Conservation (phyloP, 2,888 invertebrate species). For the Drosophila leonis region DNA sequence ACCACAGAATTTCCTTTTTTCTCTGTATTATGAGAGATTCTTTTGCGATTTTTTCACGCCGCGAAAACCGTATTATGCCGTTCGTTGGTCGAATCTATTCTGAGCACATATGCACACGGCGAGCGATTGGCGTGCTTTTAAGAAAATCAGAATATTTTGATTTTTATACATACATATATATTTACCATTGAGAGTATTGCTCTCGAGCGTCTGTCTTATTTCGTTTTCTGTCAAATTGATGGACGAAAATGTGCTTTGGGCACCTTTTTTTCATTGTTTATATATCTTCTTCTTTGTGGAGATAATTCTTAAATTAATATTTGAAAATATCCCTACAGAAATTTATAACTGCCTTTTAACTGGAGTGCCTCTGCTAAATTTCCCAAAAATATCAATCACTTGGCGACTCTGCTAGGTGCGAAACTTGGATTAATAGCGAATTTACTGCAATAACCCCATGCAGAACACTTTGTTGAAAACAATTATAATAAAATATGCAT, state of each 20-base stretch:
- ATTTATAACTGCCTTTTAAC: constrained; percentile 38
- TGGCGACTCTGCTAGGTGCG: constrained; percentile 23
- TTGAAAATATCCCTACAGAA: constrained; percentile 3
- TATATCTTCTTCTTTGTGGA: not conserved
- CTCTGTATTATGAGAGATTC: constrained; percentile 30
- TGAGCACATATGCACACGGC: constrained; percentile 60
- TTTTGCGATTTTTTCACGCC: constrained; percentile 61
- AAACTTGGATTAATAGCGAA: constrained; percentile 18
- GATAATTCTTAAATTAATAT: not conserved
- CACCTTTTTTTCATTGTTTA: not conserved
- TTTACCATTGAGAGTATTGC: constrained; percentile 35
- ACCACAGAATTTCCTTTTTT: constrained; percentile 37
- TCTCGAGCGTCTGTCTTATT: constrained; percentile 18
- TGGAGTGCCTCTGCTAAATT: constrained; percentile 33
- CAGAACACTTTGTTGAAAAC: not conserved
- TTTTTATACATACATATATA: constrained; percentile 7
- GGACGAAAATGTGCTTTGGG: not conserved
- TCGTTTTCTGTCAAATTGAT: constrained; percentile 22
- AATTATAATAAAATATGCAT: not conserved
- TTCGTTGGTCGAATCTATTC: constrained; percentile 74
- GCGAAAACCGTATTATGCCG: constrained; percentile 62
- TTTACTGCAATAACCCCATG: not conserved
- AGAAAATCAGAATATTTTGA: constrained; percentile 51
- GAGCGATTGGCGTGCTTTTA: constrained; percentile 50
- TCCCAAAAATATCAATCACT: constrained; percentile 15